Evolutionary conservation across 92 coral and sea anemone species (phyloP), one percentile per base, ranked within the genome.

Genomic region (Ricordea florida): DNA sequence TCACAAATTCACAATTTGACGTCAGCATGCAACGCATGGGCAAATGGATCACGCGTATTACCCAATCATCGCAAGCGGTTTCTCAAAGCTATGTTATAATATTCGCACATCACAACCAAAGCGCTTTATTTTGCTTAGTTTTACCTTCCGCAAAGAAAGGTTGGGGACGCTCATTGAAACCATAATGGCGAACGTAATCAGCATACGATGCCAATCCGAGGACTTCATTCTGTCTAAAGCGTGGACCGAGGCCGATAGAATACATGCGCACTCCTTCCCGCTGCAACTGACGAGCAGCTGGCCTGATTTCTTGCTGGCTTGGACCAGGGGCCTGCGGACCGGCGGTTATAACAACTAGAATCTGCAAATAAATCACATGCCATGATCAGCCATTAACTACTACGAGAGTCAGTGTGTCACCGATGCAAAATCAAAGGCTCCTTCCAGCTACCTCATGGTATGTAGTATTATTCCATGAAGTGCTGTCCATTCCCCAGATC

Each of bases 191-290:
- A 69, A 69, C 79, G 46, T 78, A 70, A 51, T 85, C 85, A 22
- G 81, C 69, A 24, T 72, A 67, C 23, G 85, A 85, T 1, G 90
- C 85, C 2, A 79, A 22, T 10, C 51, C 85, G 28, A 78, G 27
- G 27, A 85, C 62, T 20, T 78, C 80, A 4, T 59, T 57, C 45
- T 74, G 69, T 45, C 45, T 62, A 3, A 38, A 62, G 18, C 76
- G 78, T 10, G 76, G 72, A 23, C 93, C 86, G 24, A 78, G 72
- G 28, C 89, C 93, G 6, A 88, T 75, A 28, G 88, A 66, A 43
- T 77, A 88, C 62, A 85, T 68, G n/a, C 74, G 61, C 20, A 89
- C 90, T 9, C 93, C 93, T 25, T 75, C 73, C 14, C 43, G 50
- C 66, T 85, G 79, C 26, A 89, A 72, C 11, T 52, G 57, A 20